Conservation (phyloP, 2,113 vertebrate genomes). For the Takifugu flavidus region DNA sequence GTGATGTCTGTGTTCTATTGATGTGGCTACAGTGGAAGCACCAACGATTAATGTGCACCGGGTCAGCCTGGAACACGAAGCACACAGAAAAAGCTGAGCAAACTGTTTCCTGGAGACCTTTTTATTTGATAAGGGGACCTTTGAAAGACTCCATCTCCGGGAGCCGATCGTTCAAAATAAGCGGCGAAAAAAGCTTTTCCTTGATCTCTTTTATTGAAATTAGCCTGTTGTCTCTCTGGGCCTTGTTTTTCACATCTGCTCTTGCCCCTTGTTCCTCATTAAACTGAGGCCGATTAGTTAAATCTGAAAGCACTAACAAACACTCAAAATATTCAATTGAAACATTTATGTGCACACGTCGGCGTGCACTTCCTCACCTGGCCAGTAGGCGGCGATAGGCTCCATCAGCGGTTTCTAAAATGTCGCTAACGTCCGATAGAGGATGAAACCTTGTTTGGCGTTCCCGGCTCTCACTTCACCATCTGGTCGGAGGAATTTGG, state of each 20-base stretch:
- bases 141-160: neutral
- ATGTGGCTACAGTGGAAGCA: neutral
- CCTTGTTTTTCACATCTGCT: neutral
- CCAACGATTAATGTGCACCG: neutral
- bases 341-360: neutral
- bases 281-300: neutral
- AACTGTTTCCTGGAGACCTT: neutral
- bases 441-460: no score
- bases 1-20: neutral
- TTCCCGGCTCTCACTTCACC: no score
- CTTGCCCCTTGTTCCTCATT: conserved; percentile 3
- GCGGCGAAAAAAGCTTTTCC: neutral
- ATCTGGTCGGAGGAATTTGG: no score
- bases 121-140: neutral
- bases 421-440: no score
- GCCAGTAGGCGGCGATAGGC: no score
- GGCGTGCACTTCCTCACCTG: no score
- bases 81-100: no score
- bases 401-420: no score
- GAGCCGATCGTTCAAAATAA: neutral
- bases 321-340: conserved; percentile 15
- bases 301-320: neutral
- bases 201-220: neutral
- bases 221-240: neutral
- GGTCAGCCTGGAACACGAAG: no score